Evolutionary conservation across 2,888 invertebrate genomes (phyloP), one percentile per base, ranked within the genome.

Genomic region (Steromphala cineraria): DNA sequence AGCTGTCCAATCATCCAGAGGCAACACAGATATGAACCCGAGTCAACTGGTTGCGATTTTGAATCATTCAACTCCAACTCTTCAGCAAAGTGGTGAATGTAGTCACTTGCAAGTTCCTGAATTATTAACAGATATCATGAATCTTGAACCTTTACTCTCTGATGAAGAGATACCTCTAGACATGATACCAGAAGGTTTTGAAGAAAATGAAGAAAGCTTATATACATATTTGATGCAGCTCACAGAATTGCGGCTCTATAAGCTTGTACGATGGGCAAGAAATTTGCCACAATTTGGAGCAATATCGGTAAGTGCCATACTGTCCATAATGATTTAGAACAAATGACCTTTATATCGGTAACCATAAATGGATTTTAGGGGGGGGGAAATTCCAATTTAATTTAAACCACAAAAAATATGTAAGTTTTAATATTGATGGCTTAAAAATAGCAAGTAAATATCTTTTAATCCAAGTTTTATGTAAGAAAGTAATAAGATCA

Each of bases 241-340:
- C 53, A 98, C 98, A 71, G 99, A 99, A 94, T 97, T 98, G 93
- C 95, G 98, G 75, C 95, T 99, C 21, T 99, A 98, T 93, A 98
- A 98, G 95, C 98, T 99, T 88, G 99, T 99, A 84, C 98, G 98
- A 93, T 99, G 99, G 99, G 98, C 98, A 94, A 97, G 99, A 94
- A 98, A 98, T 93, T 94, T 99, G 93, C 98, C 99, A 19, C 95
- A 99, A 36, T 99, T 99, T 93, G 98, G 98, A 93, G 97, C 98
- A 94, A 98, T 99, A 90, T 97, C 98, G 90, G 97, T 97, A 91
- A 31, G 62, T 62, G 46, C 46, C 1, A 46, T 46, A 46, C 13
- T 1, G 7, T 13, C 7, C 46, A 10, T 36, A 36, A 36, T 36
- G 36, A 36, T 4, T 4, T 2, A 7, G 36, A 36, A 36, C 36